A percentile compares a stretch with the other conserved stretches of the same genome.
Conservation (phyloP, 2,888 invertebrate species). For the Amphipoea lucens region DNA sequence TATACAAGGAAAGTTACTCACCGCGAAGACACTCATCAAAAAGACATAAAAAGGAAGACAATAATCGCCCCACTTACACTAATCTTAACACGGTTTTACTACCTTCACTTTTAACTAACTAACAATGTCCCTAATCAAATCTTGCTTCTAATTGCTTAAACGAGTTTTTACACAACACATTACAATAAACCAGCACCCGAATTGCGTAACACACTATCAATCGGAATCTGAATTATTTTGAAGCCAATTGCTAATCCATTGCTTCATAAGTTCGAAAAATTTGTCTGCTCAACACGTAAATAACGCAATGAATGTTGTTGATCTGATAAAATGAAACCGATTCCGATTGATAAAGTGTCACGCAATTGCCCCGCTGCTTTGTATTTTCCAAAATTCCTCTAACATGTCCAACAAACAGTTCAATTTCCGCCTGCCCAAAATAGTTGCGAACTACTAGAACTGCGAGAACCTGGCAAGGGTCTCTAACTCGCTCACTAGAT, state of each 20-base stretch:
- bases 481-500: neutral
- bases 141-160: neutral
- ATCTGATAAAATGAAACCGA: too few species aligned
- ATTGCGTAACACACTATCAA: too few species aligned
- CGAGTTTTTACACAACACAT: neutral
- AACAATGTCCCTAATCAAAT: neutral
- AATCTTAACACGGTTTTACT: neutral
- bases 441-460: slow-evolving; percentile 9
- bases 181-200: neutral
- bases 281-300: too few species aligned
- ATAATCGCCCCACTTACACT: neutral
- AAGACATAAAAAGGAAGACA: neutral
- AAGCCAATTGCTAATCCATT: too few species aligned
- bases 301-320: too few species aligned
- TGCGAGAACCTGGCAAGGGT: slow-evolving; percentile 14
- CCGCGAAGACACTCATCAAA: neutral
- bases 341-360: too few species aligned
- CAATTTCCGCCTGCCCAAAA: slow-evolving; percentile 38
- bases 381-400: neutral
- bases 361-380: neutral
- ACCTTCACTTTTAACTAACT: neutral
- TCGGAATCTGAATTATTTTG: too few species aligned
- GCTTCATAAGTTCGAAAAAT: too few species aligned
- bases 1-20: neutral
- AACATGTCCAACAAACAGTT: slow-evolving; percentile 6